Evolutionary conservation across 2,797 vertebrate species (phyloP).

Genomic region (Tokudaia muenninki): DNA sequence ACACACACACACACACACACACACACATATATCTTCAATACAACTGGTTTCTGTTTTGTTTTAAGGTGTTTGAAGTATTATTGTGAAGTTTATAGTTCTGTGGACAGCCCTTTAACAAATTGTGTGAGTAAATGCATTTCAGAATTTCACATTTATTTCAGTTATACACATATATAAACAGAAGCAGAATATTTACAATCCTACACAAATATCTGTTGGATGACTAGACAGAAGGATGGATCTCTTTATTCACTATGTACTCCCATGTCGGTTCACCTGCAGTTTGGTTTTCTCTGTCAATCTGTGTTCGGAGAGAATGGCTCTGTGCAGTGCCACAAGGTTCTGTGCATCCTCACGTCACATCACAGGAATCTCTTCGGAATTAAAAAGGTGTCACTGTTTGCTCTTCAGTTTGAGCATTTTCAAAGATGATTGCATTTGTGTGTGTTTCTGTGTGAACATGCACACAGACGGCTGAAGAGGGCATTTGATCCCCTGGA

Average conservation of each 20-base stretch:
- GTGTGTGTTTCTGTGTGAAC: background rate
- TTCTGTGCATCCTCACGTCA: background rate
- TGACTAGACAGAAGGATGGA: conserved; percentile 45
- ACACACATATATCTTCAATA: conserved; percentile 30
- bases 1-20: too few relatives aligned
- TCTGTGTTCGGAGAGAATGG: conserved; percentile 45
- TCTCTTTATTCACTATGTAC: conserved; percentile 36
- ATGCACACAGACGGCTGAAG: background rate
- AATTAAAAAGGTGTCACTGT: conserved; percentile 24
- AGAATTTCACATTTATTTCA: conserved; percentile 45
- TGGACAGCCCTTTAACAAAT: background rate
- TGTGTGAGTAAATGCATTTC: conserved; percentile 36
- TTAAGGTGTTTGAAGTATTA: background rate
- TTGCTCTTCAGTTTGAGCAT: background rate
- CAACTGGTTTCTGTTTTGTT: background rate
- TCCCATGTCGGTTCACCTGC: background rate
- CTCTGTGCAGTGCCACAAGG: background rate
- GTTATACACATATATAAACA: background rate
- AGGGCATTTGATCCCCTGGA: background rate
- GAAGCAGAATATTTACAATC: background rate
- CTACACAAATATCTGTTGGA: conserved; percentile 58
- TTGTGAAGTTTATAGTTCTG: background rate
- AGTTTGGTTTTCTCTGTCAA: conserved; percentile 43
- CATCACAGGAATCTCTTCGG: background rate
- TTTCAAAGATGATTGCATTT: background rate